phyloP scores from a whole-genome alignment of 1,140 invertebrate species.

The Reticulitermes speratus region DNA sequence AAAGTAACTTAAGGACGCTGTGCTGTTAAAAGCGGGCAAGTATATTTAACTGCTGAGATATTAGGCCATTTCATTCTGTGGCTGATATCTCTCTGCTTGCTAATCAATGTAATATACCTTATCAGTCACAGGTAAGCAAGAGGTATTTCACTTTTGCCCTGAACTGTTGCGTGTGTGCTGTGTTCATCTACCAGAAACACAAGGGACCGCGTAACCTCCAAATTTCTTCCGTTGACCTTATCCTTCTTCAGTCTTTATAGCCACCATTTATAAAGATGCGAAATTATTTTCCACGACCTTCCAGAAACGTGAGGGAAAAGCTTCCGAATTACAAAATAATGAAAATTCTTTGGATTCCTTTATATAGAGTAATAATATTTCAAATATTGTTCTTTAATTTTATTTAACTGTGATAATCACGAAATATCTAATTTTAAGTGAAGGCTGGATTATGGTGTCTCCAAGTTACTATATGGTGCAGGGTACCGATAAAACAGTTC shows the following conservation, averaged over 20 bases:
- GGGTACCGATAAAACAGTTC: too few relatives aligned
- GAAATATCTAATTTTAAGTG: too few relatives aligned
- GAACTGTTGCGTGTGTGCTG: neutral
- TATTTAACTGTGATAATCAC: too few relatives aligned
- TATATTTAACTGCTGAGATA: neutral
- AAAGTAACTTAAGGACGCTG: neutral
- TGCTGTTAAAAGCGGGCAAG: neutral
- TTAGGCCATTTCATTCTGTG: neutral
- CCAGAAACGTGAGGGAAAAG: neutral
- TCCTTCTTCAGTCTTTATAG: neutral
- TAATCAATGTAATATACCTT: neutral
- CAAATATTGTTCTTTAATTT: too few relatives aligned
- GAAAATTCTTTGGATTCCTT: neutral
- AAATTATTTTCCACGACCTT: neutral
- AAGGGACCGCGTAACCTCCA: neutral
- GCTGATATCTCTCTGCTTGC: neutral
- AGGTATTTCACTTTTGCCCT: neutral
- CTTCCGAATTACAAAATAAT: neutral
- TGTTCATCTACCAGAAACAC: neutral
- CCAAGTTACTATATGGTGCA: too few relatives aligned
- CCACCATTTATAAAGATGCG: neutral
- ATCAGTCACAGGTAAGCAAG: too few relatives aligned
- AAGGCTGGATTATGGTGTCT: too few relatives aligned
- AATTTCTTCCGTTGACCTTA: constrained; percentile 10
- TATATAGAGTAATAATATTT: too few relatives aligned